Evolutionary conservation across 2,113 vertebrate species (phyloP).

Genomic region (Podarcis cretensis): DNA sequence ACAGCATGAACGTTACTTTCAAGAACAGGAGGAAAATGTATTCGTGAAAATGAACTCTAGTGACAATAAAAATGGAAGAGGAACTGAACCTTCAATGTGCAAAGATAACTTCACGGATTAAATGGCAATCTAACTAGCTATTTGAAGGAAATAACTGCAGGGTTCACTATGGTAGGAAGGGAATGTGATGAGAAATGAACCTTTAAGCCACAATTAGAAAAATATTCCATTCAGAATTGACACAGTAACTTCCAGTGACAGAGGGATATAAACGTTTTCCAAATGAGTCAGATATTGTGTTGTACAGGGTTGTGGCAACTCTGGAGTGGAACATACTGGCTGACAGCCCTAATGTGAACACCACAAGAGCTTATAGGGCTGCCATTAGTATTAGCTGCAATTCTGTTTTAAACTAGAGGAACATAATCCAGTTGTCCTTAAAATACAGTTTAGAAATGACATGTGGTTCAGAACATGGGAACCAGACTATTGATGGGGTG

Average conservation of each 20-base stretch:
- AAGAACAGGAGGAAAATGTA: conserved; percentile 23
- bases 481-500: neutral
- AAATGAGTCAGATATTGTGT: neutral
- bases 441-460: neutral
- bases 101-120: neutral
- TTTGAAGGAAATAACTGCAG: neutral
- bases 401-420: neutral
- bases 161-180: too few relatives aligned
- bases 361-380: neutral
- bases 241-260: too few relatives aligned
- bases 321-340: neutral
- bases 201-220: too few relatives aligned
- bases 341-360: neutral
- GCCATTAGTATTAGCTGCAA: neutral
- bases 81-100: conserved; percentile 12
- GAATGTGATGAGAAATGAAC: too few relatives aligned
- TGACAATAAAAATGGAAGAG: conserved; percentile 51
- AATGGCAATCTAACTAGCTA: neutral
- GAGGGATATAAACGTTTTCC: neutral
- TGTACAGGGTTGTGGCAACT: neutral
- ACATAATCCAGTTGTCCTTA: neutral
- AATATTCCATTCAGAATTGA: too few relatives aligned
- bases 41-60: conserved; percentile 28
- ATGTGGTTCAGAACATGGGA: neutral
- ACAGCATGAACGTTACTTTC: conserved; percentile 3